These are phyloP conservation scores for Illadopsis cleaveri DNA, from an alignment of 2,113 vertebrate species.

Conservation along the genomic window DNA sequence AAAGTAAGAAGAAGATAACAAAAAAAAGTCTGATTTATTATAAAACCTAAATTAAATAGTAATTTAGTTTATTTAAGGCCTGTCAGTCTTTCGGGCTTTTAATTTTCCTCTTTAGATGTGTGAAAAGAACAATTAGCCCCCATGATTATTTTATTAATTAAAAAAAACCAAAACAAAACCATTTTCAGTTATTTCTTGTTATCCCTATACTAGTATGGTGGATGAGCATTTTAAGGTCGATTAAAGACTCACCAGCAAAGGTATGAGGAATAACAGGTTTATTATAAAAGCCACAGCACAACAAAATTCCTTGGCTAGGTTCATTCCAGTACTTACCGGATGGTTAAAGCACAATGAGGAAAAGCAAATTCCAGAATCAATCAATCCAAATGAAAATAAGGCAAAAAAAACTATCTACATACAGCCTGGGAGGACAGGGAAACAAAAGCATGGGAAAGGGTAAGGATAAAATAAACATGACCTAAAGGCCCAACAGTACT, in stretches of 20 bases:
- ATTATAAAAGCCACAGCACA: accelerated
- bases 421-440: neutral
- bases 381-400: neutral
- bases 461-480: neutral
- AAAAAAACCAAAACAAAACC: neutral
- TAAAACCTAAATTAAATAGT: neutral
- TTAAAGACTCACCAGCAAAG: neutral
- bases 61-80: neutral
- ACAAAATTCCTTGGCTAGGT: neutral
- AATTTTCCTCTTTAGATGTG: neutral
- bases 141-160: neutral
- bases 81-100: neutral
- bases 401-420: neutral
- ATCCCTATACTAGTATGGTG: too few species aligned
- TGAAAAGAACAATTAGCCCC: neutral
- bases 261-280: neutral
- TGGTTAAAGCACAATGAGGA: neutral
- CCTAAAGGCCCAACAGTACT: neutral
- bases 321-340: neutral
- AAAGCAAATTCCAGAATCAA: neutral
- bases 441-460: neutral
- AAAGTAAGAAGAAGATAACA: neutral
- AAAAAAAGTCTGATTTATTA: neutral
- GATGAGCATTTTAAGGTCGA: neutral
- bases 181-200: neutral